Evolutionary conservation across 1,140 invertebrate species (phyloP).

Genomic region (Pogonognathellus flavescens): DNA sequence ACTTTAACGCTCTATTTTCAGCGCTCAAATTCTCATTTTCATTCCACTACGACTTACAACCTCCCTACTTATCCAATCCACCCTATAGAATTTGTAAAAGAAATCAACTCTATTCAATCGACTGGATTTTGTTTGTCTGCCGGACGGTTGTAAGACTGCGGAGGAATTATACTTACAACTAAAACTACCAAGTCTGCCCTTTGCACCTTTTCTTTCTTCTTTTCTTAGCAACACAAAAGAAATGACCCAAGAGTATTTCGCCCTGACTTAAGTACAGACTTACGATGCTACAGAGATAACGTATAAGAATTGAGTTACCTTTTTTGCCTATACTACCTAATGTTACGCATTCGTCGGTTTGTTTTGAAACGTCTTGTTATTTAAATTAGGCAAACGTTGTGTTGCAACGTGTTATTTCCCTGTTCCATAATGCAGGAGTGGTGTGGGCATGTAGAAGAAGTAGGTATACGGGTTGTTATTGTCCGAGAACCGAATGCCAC

Average conservation of each 20-base stretch:
- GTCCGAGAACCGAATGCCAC: not conserved
- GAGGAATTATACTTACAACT: too few relatives aligned
- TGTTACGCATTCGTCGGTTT: slow-evolving; percentile 6
- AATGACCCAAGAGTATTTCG: not conserved
- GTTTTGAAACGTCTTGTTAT: not conserved
- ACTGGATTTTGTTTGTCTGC: too few relatives aligned
- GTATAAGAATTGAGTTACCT: not conserved
- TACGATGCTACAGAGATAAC: too few relatives aligned
- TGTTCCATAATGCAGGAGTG: too few relatives aligned
- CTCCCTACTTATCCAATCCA: not conserved
- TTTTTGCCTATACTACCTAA: not conserved
- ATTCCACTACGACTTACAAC: not conserved
- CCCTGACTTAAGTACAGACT: too few relatives aligned
- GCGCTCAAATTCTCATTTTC: slow-evolving; percentile 7
- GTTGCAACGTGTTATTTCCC: not conserved
- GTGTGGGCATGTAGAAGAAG: not conserved
- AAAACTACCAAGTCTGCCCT: not conserved
- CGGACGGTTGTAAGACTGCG: too few relatives aligned
- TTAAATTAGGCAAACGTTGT: not conserved
- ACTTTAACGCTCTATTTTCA: slow-evolving; percentile 1
- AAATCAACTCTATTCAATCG: not conserved
- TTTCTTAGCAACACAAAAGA: not conserved
- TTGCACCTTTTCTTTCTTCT: not conserved
- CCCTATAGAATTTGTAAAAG: not conserved
- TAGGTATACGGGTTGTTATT: slow-evolving; percentile 25